phyloP scores from a whole-genome alignment of 2,888 invertebrate species.

The Pseudococcus viburni region DNA sequence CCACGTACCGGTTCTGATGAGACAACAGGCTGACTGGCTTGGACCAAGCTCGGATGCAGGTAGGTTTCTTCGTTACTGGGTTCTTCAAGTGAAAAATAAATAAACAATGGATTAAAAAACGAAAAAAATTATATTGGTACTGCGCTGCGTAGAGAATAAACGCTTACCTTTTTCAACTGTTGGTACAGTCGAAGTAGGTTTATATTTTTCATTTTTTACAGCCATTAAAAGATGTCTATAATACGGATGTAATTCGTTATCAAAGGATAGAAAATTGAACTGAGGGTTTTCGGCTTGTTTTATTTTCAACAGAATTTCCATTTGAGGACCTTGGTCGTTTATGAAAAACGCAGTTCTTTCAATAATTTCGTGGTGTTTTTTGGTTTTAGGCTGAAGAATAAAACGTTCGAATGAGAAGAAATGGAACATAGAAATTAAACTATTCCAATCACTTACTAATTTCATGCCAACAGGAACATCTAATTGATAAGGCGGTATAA shows the following conservation, averaged over 20 bases:
- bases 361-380: conserved; percentile 92
- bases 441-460: conserved; percentile 75
- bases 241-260: conserved; percentile 87
- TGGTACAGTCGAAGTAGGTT: conserved; percentile 68
- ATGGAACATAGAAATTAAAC: neutral
- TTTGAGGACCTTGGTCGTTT: conserved; percentile 92
- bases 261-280: conserved; percentile 93
- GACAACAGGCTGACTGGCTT: conserved; percentile 73
- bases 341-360: conserved; percentile 94
- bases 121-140: neutral
- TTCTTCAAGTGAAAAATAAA: conserved; percentile 24
- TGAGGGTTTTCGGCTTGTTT: conserved; percentile 95
- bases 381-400: conserved; percentile 81
- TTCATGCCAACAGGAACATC: conserved; percentile 83
- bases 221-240: conserved; percentile 84
- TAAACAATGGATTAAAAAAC: too few relatives aligned
- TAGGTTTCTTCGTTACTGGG: conserved; percentile 76
- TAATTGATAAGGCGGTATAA: conserved; percentile 80
- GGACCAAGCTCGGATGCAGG: conserved; percentile 86
- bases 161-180: conserved; percentile 48
- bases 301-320: conserved; percentile 98
- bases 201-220: conserved; percentile 80
- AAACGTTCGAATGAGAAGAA: neutral
- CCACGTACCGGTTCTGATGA: conserved; percentile 80
- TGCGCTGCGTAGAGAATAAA: too few relatives aligned